Percentiles rank a stretch among this genome's conserved stretches.
phyloP scores from a whole-genome alignment of 1,140 invertebrate species.

The Pseudomyrmex flavicornis region DNA sequence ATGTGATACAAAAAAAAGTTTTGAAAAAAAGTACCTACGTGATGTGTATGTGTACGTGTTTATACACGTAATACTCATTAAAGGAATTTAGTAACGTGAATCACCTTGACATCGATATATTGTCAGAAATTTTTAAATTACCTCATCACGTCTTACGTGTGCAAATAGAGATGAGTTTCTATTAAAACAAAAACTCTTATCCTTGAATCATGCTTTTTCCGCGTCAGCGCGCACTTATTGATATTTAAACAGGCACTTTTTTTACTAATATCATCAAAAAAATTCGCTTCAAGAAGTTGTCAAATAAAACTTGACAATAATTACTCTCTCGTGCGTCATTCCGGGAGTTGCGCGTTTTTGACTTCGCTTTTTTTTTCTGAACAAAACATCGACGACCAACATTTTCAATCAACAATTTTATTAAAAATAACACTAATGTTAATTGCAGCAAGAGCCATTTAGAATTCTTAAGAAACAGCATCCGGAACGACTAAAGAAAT shows the following conservation, averaged over 20 bases:
- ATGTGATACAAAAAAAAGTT: too few species aligned
- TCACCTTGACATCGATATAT: conserved; percentile 11
- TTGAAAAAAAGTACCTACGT: too few species aligned
- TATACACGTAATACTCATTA: background rate
- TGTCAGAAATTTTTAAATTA: conserved; percentile 23
- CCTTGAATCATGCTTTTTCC: background rate
- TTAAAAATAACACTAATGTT: background rate
- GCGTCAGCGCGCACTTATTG: too few species aligned
- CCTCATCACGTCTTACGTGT: background rate
- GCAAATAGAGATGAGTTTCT: background rate
- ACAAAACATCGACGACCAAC: too few species aligned
- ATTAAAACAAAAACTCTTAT: background rate
- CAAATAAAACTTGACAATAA: background rate
- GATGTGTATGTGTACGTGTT: too few species aligned
- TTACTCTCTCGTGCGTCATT: background rate
- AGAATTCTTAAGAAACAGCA: conserved; percentile 80
- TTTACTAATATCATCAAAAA: too few species aligned
- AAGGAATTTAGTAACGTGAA: conserved; percentile 2
- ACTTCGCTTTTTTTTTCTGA: background rate
- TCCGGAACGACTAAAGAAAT: conserved; percentile 81
- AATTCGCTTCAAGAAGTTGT: background rate
- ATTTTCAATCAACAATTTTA: background rate
- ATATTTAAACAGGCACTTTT: too few species aligned
- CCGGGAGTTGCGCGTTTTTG: background rate
- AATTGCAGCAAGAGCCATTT: conserved; percentile 85